These are phyloP conservation scores for cat (Felis catus) DNA, from an alignment of 2,113 vertebrate species.

Conservation along the genomic window DNA sequence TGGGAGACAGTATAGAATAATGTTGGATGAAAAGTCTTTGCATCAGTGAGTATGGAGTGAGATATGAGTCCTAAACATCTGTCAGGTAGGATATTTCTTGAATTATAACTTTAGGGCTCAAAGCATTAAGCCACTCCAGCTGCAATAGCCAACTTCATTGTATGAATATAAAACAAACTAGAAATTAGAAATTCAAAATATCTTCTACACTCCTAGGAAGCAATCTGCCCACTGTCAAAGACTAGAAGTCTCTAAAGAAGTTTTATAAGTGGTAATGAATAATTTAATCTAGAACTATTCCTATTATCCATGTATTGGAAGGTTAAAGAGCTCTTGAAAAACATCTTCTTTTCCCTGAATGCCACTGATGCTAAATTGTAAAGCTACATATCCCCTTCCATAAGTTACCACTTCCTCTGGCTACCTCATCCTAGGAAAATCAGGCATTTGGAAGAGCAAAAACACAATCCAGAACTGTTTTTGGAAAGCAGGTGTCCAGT, in stretches of 20 bases:
- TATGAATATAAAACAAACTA: conserved; percentile 49
- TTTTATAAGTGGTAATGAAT: conserved; percentile 21
- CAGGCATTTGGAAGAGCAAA: neutral
- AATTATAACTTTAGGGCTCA: conserved; percentile 12
- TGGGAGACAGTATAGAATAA: neutral
- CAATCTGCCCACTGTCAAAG: neutral
- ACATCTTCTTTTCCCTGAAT: neutral
- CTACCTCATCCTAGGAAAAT: neutral
- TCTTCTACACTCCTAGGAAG: neutral
- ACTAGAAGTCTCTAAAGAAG: conserved; percentile 18
- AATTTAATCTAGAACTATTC: conserved; percentile 23
- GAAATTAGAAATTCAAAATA: conserved; percentile 52
- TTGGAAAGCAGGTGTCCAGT: neutral
- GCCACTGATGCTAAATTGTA: conserved; percentile 20
- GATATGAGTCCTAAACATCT: neutral
- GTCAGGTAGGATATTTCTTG: conserved; percentile 50
- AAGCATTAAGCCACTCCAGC: neutral
- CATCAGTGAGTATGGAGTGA: neutral
- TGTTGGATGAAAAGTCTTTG: neutral
- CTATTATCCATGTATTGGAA: neutral
- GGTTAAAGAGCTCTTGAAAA: conserved; percentile 25
- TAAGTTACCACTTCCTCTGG: neutral
- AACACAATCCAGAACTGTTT: neutral
- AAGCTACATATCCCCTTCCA: neutral
- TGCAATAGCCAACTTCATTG: conserved; percentile 20